A percentile compares a stretch with the other conserved stretches of the same genome.
Conservation (phyloP, 2,113 vertebrate genomes). For the Larimichthys polyactis region DNA sequence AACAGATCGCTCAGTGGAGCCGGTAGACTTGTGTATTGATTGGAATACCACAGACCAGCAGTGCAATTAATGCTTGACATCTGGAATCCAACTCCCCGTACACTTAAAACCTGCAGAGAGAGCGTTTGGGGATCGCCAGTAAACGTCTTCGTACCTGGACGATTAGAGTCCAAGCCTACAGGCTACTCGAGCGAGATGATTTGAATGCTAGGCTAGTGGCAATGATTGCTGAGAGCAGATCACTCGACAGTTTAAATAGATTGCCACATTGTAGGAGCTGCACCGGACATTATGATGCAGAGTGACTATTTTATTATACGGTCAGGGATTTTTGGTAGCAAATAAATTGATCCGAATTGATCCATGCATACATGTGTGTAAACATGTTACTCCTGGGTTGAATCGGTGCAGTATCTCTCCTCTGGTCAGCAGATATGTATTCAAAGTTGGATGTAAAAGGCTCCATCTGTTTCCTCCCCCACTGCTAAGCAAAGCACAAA, state of each 20-base stretch:
- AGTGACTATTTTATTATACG: not conserved
- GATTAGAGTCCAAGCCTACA: no score
- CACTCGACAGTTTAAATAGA: not conserved
- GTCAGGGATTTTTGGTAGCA: not conserved
- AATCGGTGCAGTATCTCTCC: not conserved
- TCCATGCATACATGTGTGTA: not conserved
- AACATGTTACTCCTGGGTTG: no score
- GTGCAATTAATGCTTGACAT: not conserved
- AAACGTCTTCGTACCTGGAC: no score
- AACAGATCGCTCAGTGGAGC: no score
- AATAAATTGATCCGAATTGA: not conserved
- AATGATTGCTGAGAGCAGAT: not conserved
- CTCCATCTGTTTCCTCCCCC: not conserved
- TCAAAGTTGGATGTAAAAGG: not conserved
- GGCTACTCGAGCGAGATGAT: no score
- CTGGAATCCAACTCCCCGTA: not conserved
- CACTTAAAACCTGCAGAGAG: not conserved
- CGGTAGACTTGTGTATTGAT: not conserved
- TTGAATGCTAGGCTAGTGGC: no score
- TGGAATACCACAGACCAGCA: not conserved
- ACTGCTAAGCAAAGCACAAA: not conserved
- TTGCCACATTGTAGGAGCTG: fast-evolving
- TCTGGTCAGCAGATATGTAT: not conserved
- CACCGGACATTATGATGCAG: not conserved
- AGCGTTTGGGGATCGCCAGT: no score